A percentile compares a stretch with the other conserved stretches of the same genome.
These are phyloP conservation scores for Drosophila paulistorum DNA, from an alignment of 1,140 invertebrate species.

Conservation along the genomic window DNA sequence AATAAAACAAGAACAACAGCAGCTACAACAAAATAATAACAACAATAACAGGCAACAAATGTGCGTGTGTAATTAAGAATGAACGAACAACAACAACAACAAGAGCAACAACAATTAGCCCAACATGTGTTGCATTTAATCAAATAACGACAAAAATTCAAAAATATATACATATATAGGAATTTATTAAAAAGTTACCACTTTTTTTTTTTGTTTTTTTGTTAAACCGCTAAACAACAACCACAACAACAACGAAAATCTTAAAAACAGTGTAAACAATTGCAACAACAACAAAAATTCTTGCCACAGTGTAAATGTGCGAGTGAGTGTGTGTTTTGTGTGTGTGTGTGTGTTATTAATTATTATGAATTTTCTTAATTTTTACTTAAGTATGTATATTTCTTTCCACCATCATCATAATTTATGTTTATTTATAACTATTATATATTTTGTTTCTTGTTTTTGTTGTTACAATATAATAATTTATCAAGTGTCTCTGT, in stretches of 20 bases:
- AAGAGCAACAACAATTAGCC: conserved; percentile 25
- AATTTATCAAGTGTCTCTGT: conserved; percentile 45
- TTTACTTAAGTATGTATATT: conserved; percentile 2
- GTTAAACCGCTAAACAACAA: conserved; percentile 17
- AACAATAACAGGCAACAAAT: conserved; percentile 41
- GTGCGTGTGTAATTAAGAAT: conserved; percentile 18
- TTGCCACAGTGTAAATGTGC: conserved; percentile 33
- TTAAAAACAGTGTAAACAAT: conserved; percentile 40
- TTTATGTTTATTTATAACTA: conserved; percentile 13
- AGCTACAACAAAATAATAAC: conserved; percentile 28
- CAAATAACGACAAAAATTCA: conserved; percentile 9
- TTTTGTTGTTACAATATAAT: conserved; percentile 21
- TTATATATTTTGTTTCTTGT: not conserved
- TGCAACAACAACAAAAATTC: conserved; percentile 30
- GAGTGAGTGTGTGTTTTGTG: conserved; percentile 6
- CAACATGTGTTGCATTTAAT: conserved; percentile 16
- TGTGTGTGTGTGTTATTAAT: conserved; percentile 33
- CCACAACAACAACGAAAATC: conserved; percentile 17
- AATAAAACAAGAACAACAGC: conserved; percentile 27
- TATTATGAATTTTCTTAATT: conserved; percentile 61
- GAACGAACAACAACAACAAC: conserved; percentile 19
- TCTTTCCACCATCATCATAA: not conserved
- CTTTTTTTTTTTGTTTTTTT: not conserved
- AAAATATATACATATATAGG: conserved; percentile 11
- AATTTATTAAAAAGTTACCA: not conserved